A percentile compares a stretch with the other conserved stretches of the same genome.
phyloP scores from a whole-genome alignment of 2,113 vertebrate genomes.

The Choloepus hoffmanni region DNA sequence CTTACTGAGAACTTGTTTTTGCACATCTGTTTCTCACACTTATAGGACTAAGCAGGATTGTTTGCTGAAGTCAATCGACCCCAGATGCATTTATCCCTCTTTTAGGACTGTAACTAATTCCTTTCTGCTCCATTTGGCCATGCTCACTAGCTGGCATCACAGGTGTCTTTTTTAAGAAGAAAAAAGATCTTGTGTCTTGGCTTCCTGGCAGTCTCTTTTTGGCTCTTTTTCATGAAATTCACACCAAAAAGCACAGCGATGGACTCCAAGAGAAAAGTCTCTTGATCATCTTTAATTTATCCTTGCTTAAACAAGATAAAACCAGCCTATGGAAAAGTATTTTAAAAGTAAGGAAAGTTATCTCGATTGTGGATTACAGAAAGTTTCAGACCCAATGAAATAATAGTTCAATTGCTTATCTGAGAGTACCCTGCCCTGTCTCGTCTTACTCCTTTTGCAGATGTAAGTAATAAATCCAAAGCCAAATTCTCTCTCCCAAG shows the following conservation, averaged over 20 bases:
- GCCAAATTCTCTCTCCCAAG: constrained; percentile 26
- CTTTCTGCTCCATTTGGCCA: constrained; percentile 19
- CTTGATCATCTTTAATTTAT: not conserved
- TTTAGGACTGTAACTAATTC: constrained; percentile 57
- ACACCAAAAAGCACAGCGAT: not conserved
- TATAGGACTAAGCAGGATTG: not conserved
- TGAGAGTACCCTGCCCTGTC: constrained; percentile 17
- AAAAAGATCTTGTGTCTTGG: not conserved
- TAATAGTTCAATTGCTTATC: not conserved
- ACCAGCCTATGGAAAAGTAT: not conserved
- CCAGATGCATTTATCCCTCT: constrained; percentile 11
- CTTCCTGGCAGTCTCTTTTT: not conserved
- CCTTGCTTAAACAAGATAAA: constrained; percentile 2
- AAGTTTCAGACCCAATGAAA: constrained; percentile 49
- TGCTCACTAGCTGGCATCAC: not conserved
- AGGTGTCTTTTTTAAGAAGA: constrained; percentile 55
- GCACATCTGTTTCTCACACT: not conserved
- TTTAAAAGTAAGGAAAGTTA: not conserved
- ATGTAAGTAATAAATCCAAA: constrained; percentile 72
- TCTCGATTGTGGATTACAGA: constrained; percentile 7
- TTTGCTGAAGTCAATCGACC: constrained; percentile 12
- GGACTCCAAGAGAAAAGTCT: not conserved
- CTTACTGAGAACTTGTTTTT: not conserved
- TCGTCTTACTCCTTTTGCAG: constrained; percentile 43
- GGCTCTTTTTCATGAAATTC: not conserved